phyloP scores from a whole-genome alignment of 1,140 invertebrate genomes.

The Battus philenor region DNA sequence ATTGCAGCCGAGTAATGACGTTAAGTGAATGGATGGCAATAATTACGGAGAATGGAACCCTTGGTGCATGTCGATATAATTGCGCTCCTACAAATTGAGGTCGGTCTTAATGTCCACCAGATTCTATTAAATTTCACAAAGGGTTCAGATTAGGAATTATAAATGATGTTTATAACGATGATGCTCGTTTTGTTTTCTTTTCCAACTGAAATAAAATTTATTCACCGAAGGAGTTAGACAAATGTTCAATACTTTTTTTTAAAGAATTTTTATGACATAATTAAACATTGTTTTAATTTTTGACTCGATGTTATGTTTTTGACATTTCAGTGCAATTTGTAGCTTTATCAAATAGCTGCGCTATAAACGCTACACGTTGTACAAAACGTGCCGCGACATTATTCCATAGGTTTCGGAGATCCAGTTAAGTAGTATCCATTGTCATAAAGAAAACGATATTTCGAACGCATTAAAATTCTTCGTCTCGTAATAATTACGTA shows the following conservation, averaged over 20 bases:
- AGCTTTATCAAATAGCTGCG: conserved; percentile 3
- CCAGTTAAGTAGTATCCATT: conserved; percentile 62
- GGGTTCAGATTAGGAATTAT: too few relatives aligned
- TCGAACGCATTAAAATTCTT: conserved; percentile 69
- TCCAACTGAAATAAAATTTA: too few relatives aligned
- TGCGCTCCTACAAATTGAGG: conserved; percentile 39
- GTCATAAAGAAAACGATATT: conserved; percentile 69
- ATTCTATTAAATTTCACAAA: too few relatives aligned
- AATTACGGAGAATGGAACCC: conserved; percentile 52
- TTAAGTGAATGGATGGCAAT: conserved; percentile 66
- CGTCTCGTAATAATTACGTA: conserved; percentile 68
- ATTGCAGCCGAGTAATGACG: conserved; percentile 55
- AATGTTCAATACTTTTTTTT: too few relatives aligned
- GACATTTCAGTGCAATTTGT: conserved; percentile 27
- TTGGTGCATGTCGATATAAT: conserved; percentile 56
- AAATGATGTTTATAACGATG: too few relatives aligned
- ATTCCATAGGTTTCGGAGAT: conserved; percentile 43
- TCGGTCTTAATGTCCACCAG: too few relatives aligned
- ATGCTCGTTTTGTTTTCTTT: too few relatives aligned
- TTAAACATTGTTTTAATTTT: too few relatives aligned
- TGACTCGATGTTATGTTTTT: too few relatives aligned
- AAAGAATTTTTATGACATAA: too few relatives aligned
- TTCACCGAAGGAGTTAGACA: too few relatives aligned
- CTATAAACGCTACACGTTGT: conserved; percentile 37
- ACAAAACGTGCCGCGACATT: conserved; percentile 55